Conservation (phyloP, 1,140 invertebrate species). For the Ceratina calcarata region DNA sequence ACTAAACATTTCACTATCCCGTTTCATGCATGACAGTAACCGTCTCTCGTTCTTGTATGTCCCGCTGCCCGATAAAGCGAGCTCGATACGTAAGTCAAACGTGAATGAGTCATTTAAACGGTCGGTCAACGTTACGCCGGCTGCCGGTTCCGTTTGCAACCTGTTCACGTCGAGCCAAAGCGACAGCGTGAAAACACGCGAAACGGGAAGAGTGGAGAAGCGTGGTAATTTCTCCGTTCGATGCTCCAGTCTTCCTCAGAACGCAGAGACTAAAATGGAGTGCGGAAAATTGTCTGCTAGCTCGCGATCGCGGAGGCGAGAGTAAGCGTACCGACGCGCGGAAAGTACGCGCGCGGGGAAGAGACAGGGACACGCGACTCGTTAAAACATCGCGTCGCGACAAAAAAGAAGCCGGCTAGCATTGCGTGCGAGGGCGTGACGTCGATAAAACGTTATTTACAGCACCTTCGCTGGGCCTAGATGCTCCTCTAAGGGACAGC, state of each 20-base stretch:
- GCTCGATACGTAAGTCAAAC: not conserved
- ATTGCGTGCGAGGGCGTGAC: constrained; percentile 52
- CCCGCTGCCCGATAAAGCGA: not conserved
- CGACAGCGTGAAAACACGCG: not conserved
- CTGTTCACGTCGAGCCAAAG: not conserved
- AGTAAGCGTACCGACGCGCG: too few relatives aligned
- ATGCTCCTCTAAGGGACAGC: constrained; percentile 34
- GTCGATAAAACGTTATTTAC: constrained; percentile 57
- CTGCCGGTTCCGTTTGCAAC: not conserved
- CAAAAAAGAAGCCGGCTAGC: not conserved
- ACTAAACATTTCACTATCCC: not conserved
- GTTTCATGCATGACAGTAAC: not conserved
- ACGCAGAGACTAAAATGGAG: constrained; percentile 6
- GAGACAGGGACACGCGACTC: constrained; percentile 22
- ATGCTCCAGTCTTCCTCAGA: too few relatives aligned
- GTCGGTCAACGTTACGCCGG: not conserved
- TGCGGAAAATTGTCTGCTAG: not conserved
- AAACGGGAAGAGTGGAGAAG: not conserved
- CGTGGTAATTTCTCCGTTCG: not conserved
- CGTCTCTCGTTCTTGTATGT: not conserved
- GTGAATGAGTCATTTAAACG: not conserved
- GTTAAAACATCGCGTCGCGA: constrained; percentile 26
- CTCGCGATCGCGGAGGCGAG: not conserved
- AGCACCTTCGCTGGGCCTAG: constrained; percentile 33
- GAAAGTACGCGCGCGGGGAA: constrained; percentile 12